These are phyloP conservation scores for Abramis brama DNA, from an alignment of 2,113 vertebrate genomes.

Conservation along the genomic window DNA sequence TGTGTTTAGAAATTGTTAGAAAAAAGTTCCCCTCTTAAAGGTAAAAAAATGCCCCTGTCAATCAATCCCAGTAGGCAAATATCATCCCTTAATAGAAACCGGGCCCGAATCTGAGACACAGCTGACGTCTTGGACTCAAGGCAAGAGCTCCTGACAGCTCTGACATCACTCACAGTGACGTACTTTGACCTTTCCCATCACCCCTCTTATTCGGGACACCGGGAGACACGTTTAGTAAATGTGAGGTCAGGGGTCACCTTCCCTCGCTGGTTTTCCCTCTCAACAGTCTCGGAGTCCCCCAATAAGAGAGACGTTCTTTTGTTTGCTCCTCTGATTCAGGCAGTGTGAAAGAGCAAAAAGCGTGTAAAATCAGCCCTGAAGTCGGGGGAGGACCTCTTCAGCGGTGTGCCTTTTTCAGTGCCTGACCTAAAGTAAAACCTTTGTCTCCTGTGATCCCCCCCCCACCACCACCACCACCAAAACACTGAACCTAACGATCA, in stretches of 20 bases:
- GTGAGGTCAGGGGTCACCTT: conserved; percentile 75
- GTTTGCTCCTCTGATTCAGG: conserved; percentile 70
- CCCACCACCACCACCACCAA: conserved; percentile 59
- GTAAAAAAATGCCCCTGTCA: neutral
- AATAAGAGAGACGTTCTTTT: conserved; percentile 72
- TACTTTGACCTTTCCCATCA: conserved; percentile 69
- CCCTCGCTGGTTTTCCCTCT: conserved; percentile 71
- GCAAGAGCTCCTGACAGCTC: conserved; percentile 47
- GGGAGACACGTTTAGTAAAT: conserved; percentile 62
- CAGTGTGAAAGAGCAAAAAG: conserved; percentile 77
- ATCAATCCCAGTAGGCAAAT: neutral
- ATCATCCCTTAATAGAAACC: neutral
- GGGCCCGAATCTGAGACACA: neutral
- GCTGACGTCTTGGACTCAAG: neutral
- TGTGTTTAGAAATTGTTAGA: no score
- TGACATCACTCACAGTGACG: conserved; percentile 70
- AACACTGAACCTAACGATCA: conserved; percentile 64
- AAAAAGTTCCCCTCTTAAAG: neutral
- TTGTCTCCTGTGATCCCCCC: conserved; percentile 70
- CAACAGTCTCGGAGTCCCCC: conserved; percentile 49
- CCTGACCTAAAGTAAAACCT: conserved; percentile 68
- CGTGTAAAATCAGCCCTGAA: conserved; percentile 80
- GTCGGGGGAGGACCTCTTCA: conserved; percentile 72
- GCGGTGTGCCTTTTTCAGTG: conserved; percentile 67
- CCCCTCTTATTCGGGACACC: conserved; percentile 59